A percentile compares a stretch with the other conserved stretches of the same genome.
Evolutionary conservation across 1,140 invertebrate genomes (phyloP).

Genomic region (Diabrotica virgifera): DNA sequence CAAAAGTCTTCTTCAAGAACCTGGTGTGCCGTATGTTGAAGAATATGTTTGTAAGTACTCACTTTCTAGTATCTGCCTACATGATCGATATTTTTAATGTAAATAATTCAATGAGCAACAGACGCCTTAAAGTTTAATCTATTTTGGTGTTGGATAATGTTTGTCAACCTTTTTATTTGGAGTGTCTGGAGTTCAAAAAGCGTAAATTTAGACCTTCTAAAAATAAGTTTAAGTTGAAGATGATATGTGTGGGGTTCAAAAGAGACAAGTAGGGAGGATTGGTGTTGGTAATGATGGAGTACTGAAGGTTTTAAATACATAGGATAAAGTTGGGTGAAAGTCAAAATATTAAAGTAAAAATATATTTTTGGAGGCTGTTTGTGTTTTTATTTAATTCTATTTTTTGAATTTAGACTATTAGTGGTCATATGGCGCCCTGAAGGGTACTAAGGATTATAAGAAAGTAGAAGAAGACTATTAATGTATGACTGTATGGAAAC

Average conservation of each 20-base stretch:
- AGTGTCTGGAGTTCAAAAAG: not conserved
- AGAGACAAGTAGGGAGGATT: not conserved
- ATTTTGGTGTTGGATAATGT: not conserved
- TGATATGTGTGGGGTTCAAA: not conserved
- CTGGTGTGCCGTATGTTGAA: not conserved
- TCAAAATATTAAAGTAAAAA: too few species aligned
- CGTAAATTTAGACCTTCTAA: not conserved
- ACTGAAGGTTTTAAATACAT: not conserved
- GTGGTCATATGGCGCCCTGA: too few species aligned
- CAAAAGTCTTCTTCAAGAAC: too few species aligned
- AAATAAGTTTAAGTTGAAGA: not conserved
- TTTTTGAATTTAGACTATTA: too few species aligned
- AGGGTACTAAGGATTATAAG: too few species aligned
- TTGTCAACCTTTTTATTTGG: not conserved
- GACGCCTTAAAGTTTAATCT: not conserved
- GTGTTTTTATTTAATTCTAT: too few species aligned
- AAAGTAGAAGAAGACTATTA: too few species aligned
- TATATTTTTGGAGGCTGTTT: too few species aligned
- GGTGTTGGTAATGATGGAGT: not conserved
- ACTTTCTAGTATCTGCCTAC: not conserved
- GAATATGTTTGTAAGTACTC: constrained; percentile 16
- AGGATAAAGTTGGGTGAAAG: not conserved
- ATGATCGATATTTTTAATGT: not conserved
- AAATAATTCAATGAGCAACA: not conserved
- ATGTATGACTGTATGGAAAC: too few species aligned